These are phyloP conservation scores for Pseudopodoces humilis DNA, from an alignment of 2,113 vertebrate species.

Conservation along the genomic window DNA sequence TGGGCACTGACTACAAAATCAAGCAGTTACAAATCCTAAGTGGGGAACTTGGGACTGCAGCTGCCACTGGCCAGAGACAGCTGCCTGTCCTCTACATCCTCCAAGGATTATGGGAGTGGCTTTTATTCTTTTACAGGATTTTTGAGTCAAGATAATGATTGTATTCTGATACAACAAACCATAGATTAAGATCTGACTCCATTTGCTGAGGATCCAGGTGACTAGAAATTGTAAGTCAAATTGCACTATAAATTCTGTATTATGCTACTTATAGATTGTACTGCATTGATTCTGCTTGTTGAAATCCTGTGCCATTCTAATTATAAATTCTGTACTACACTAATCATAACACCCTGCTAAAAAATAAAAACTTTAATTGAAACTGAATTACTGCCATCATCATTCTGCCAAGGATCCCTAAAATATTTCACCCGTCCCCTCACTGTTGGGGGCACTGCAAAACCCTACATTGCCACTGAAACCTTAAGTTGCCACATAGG, in stretches of 20 bases:
- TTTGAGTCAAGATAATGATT: background rate
- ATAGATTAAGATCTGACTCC: background rate
- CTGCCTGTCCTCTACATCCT: rapidly evolving
- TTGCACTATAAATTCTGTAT: background rate
- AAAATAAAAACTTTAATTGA: background rate
- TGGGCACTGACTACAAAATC: background rate
- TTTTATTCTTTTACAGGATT: background rate
- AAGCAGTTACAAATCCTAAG: background rate
- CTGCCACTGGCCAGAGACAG: background rate
- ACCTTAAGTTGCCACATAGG: background rate
- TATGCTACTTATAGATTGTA: background rate
- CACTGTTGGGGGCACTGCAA: rapidly evolving
- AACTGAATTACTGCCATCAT: background rate
- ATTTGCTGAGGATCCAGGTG: background rate
- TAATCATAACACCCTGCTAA: background rate
- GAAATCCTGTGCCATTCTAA: background rate
- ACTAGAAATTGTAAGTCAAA: background rate
- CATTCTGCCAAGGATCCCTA: background rate
- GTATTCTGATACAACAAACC: background rate
- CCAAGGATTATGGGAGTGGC: background rate
- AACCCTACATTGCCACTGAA: background rate
- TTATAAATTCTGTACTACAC: background rate
- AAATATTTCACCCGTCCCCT: background rate
- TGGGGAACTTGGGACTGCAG: background rate
- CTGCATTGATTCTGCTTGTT: background rate